Conservation (phyloP, 2,888 invertebrate genomes). For the Cetonia aurata region DNA sequence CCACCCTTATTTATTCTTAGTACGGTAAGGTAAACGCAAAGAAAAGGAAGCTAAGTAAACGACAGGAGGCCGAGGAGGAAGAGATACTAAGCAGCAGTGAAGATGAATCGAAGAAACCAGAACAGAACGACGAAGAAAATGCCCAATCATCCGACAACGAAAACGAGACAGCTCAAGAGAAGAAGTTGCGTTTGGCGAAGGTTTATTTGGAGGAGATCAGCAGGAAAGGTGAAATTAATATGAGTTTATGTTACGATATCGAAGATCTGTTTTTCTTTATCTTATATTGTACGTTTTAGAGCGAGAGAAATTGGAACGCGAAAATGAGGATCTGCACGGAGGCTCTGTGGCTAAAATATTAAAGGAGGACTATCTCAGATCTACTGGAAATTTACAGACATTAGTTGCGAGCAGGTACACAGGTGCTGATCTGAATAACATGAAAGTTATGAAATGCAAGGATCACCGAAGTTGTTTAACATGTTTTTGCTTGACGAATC, state of each 20-base stretch:
- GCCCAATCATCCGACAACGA: conserved; percentile 71
- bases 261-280: background rate
- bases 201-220: conserved; percentile 90
- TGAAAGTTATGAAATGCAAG: conserved; percentile 76
- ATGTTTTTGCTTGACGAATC: conserved; percentile 81
- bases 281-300: conserved; percentile 20
- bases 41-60: conserved; percentile 26
- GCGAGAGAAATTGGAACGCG: conserved; percentile 7
- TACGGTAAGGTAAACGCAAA: conserved; percentile 25
- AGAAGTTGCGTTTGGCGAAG: conserved; percentile 89
- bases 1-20: conserved; percentile 19
- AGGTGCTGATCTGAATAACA: conserved; percentile 63
- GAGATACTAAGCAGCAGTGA: conserved; percentile 77
- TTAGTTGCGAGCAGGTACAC: conserved; percentile 77
- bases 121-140: conserved; percentile 54
- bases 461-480: conserved; percentile 86
- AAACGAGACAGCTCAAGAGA: conserved; percentile 89
- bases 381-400: conserved; percentile 83
- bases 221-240: conserved; percentile 71
- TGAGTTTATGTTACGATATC: too few relatives aligned
- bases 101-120: conserved; percentile 69
- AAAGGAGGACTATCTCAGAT: conserved; percentile 87
- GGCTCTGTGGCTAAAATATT: conserved; percentile 62
- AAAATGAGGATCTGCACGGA: conserved; percentile 9
- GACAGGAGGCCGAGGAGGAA: conserved; percentile 62